Conservation (phyloP, 2,113 vertebrate species). For the Ovibos moschatus region DNA sequence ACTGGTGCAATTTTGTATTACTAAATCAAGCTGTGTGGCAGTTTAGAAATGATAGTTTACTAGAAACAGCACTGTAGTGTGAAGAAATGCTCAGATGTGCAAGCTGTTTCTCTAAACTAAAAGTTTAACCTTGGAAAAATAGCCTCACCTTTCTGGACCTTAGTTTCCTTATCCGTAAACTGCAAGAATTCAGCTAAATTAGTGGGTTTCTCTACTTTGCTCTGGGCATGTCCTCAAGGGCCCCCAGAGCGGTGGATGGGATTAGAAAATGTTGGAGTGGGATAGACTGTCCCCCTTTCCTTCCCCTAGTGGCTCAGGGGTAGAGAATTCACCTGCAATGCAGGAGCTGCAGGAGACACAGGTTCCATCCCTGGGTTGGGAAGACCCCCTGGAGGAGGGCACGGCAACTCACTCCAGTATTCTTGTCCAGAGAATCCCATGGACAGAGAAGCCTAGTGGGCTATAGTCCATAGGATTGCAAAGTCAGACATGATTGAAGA, state of each 20-base stretch:
- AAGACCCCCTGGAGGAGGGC: neutral
- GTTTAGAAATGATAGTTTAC: neutral
- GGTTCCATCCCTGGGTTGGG: neutral
- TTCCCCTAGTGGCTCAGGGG: neutral
- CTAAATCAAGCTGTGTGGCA: neutral
- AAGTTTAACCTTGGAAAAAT: neutral
- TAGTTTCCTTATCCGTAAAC: neutral
- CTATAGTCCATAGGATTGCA: neutral
- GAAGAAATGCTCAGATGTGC: neutral
- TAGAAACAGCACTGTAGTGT: neutral
- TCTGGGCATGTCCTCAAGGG: neutral
- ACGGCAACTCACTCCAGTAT: neutral
- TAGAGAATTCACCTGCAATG: neutral
- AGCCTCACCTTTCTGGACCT: neutral
- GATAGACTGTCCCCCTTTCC: rapidly evolving
- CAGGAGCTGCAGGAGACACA: neutral
- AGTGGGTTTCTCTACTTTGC: neutral
- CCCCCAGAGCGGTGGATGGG: neutral
- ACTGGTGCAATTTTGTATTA: neutral
- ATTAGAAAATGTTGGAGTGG: no score
- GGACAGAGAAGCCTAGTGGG: neutral
- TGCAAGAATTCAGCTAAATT: neutral
- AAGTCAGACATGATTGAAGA: neutral
- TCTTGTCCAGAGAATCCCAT: neutral
- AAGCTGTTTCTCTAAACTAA: neutral